Evolutionary conservation across 2,888 invertebrate genomes (phyloP).

Genomic region (Pristionchus maxplancki): DNA sequence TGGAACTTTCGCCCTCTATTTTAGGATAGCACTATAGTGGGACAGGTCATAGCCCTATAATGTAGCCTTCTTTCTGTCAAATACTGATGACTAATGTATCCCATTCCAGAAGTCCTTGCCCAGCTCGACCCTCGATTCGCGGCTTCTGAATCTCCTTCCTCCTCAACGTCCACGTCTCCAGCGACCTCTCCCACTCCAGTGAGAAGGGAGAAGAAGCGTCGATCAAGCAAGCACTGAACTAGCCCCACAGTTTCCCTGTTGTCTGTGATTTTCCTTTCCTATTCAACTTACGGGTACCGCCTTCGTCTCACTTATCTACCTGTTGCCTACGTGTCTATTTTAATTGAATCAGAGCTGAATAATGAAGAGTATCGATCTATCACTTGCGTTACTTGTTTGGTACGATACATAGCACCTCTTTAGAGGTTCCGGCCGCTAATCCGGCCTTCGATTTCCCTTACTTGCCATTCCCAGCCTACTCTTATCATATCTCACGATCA

Average conservation of each 20-base stretch:
- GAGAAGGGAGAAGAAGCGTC: constrained; percentile 17
- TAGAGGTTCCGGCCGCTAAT: constrained; percentile 1
- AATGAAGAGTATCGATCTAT: constrained; percentile 13
- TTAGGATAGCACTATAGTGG: constrained; percentile 2
- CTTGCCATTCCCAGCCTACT: constrained; percentile 26
- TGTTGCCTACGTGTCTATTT: constrained; percentile 26
- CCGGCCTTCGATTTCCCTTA: not conserved
- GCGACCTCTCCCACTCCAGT: not conserved
- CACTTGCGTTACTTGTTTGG: not conserved
- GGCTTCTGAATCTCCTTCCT: constrained; percentile 2
- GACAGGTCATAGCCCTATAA: not conserved
- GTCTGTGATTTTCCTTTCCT: not conserved
- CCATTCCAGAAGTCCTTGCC: constrained; percentile 37
- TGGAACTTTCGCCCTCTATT: constrained; percentile 6
- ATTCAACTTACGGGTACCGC: constrained; percentile 1
- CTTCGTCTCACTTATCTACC: constrained; percentile 16
- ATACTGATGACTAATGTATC: not conserved
- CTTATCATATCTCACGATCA: constrained; percentile 38
- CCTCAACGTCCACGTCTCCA: constrained; percentile 11
- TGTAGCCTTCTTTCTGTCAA: not conserved
- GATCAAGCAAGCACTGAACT: not conserved
- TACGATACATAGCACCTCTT: not conserved
- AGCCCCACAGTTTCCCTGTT: not conserved
- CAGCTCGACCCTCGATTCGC: constrained; percentile 20
- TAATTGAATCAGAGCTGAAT: constrained; percentile 8